These are phyloP conservation scores for Apamea epomidion DNA, from an alignment of 2,888 invertebrate genomes.

Conservation along the genomic window DNA sequence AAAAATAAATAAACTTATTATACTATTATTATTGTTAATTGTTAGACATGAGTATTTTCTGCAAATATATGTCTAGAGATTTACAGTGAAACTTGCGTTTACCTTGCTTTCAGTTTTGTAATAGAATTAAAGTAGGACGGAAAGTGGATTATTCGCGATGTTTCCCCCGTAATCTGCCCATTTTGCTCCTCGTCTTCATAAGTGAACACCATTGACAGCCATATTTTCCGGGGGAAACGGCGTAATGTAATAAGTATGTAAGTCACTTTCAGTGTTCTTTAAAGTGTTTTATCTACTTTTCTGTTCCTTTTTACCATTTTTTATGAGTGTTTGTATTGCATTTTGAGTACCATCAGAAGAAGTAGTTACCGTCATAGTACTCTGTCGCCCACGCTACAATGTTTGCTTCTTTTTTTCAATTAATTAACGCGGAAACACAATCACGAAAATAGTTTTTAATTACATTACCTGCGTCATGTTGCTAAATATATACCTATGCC, in stretches of 20 bases:
- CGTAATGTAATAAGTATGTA: slow-evolving; percentile 22
- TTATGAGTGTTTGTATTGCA: not conserved
- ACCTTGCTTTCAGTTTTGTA: slow-evolving; percentile 33
- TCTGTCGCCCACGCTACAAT: not conserved
- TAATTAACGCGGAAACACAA: slow-evolving; percentile 20
- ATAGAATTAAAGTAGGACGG: slow-evolving; percentile 27
- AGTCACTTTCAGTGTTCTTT: slow-evolving; percentile 17
- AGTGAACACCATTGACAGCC: slow-evolving; percentile 49
- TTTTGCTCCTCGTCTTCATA: slow-evolving; percentile 51
- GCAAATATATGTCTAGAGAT: not conserved
- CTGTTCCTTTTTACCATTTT: not conserved
- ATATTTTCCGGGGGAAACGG: slow-evolving; percentile 27
- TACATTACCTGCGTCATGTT: slow-evolving; percentile 59
- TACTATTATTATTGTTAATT: not conserved
- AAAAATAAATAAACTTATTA: not conserved
- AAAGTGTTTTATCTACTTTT: slow-evolving; percentile 5
- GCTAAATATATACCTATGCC: slow-evolving; percentile 51
- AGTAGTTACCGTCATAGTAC: not conserved
- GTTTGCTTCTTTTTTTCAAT: slow-evolving; percentile 18
- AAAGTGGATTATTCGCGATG: slow-evolving; percentile 20
- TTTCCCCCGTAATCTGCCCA: slow-evolving; percentile 26
- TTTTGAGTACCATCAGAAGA: not conserved
- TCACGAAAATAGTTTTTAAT: slow-evolving; percentile 58
- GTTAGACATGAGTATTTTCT: not conserved
- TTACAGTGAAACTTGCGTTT: slow-evolving; percentile 7